Conservation (phyloP, 2,113 vertebrate genomes). For the Probosciger aterrimus region DNA sequence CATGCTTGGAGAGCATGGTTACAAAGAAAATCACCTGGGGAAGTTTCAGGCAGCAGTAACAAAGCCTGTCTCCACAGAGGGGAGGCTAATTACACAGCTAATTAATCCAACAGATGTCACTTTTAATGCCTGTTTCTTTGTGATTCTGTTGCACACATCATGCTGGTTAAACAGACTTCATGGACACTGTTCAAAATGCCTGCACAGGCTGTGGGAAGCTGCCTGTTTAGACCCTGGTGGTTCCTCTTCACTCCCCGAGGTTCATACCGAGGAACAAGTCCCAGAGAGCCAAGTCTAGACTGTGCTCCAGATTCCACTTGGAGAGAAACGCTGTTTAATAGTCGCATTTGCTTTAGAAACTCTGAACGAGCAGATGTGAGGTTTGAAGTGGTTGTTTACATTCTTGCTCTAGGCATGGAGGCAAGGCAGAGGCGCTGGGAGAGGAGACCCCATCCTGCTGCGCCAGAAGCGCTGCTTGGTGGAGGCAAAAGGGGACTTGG, state of each 20-base stretch:
- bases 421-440: neutral
- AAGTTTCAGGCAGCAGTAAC: constrained; percentile 59
- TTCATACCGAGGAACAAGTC: rapidly evolving
- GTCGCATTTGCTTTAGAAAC: neutral
- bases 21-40: constrained; percentile 69
- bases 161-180: constrained; percentile 25
- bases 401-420: neutral
- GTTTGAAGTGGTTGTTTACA: neutral
- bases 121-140: constrained; percentile 64
- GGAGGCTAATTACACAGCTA: constrained; percentile 74
- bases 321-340: rapidly evolving
- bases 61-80: constrained; percentile 61
- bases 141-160: constrained; percentile 32
- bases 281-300: neutral
- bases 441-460: neutral
- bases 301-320: rapidly evolving
- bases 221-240: neutral
- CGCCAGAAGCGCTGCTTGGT: neutral
- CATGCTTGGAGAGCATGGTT: neutral
- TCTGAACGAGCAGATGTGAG: neutral
- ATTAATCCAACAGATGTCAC: constrained; percentile 76
- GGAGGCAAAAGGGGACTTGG: neutral
- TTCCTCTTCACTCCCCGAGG: neutral
- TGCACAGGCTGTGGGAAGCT: neutral
- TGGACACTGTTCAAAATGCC: constrained; percentile 14